These are phyloP conservation scores for Cerastis leucographa DNA, from an alignment of 2,888 invertebrate species.

Conservation along the genomic window DNA sequence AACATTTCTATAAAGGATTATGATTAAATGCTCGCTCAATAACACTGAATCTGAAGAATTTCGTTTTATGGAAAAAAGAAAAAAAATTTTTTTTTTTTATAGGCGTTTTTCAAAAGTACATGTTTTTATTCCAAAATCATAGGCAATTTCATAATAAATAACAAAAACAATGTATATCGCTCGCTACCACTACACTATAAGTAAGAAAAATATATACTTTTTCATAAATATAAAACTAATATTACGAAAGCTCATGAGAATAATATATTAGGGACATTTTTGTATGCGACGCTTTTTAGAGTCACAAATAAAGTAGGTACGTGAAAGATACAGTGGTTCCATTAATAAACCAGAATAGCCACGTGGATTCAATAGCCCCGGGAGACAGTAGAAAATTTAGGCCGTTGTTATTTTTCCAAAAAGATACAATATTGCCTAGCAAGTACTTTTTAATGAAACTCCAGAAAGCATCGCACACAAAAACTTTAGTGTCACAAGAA, in stretches of 20 bases:
- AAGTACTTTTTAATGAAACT: neutral
- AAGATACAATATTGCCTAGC: neutral
- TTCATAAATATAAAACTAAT: constrained; percentile 80
- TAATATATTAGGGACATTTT: constrained; percentile 73
- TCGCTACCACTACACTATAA: constrained; percentile 83
- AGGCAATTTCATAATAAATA: constrained; percentile 63
- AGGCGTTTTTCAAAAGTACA: neutral
- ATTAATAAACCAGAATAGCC: neutral
- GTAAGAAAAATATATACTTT: constrained; percentile 89
- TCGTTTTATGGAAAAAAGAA: neutral
- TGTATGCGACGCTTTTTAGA: constrained; percentile 47
- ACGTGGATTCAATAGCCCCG: neutral
- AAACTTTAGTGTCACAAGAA: constrained; percentile 80
- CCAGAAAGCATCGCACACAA: constrained; percentile 52
- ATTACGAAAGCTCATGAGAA: constrained; percentile 89
- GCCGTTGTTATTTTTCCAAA: neutral
- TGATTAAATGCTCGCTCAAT: neutral
- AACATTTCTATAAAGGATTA: neutral
- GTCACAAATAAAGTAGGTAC: neutral
- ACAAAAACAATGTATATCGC: constrained; percentile 75
- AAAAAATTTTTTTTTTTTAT: neutral
- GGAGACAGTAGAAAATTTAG: neutral
- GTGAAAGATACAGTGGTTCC: neutral
- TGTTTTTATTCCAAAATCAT: constrained; percentile 55
- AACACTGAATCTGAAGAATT: neutral